Evolutionary conservation across 2,113 vertebrate species (phyloP).

Genomic region (Zosterops lateralis): DNA sequence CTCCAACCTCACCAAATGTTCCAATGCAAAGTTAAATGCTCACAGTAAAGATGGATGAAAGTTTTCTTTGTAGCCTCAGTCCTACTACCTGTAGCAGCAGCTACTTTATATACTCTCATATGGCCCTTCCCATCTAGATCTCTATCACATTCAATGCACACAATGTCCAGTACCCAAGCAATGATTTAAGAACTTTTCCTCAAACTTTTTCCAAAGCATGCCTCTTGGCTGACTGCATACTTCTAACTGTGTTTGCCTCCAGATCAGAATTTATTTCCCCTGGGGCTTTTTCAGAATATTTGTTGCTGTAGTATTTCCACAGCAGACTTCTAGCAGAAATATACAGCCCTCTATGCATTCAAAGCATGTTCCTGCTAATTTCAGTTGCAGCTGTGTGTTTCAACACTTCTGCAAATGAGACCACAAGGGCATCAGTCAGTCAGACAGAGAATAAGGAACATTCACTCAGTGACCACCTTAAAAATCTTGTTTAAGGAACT

Average conservation of each 20-base stretch:
- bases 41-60: neutral
- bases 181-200: neutral
- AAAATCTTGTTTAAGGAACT: slow-evolving; percentile 27
- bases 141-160: neutral
- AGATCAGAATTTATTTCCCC: neutral
- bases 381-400: slow-evolving; percentile 18
- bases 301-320: neutral
- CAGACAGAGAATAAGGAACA: slow-evolving; percentile 48
- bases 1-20: neutral
- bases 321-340: neutral
- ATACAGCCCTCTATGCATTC: neutral
- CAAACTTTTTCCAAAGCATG: neutral
- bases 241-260: neutral
- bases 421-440: neutral
- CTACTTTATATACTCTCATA: neutral
- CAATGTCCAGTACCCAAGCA: neutral
- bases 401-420: slow-evolving; percentile 48
- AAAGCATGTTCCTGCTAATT: neutral
- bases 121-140: neutral
- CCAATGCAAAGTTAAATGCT: neutral
- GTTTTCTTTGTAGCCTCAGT: neutral
- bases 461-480: slow-evolving; percentile 1
- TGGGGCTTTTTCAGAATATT: neutral
- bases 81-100: neutral
- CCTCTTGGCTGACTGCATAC: neutral